phyloP scores from a whole-genome alignment of 2,113 vertebrate genomes.

The Leucosticte australis region DNA sequence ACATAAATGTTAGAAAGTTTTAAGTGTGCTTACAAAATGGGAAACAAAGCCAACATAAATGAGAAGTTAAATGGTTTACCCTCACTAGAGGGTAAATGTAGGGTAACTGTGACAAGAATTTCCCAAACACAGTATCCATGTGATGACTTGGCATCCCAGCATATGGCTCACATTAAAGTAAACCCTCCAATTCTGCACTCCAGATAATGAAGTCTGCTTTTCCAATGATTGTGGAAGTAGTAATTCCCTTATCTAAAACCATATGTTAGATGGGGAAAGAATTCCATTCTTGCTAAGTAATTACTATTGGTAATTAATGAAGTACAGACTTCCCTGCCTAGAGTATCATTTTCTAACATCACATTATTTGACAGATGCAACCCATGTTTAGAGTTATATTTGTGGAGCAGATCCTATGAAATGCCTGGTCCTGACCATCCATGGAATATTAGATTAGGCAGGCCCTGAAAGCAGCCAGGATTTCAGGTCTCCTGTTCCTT shows the following conservation, averaged over 20 bases:
- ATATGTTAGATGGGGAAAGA: not conserved
- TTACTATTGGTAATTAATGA: not conserved
- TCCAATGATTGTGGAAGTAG: not conserved
- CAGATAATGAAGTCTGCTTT: not conserved
- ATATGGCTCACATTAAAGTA: not conserved
- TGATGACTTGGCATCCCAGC: not conserved
- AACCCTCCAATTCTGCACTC: not conserved
- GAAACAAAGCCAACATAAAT: not conserved
- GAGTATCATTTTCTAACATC: not conserved
- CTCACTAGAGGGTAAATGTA: not conserved
- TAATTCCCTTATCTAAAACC: not conserved
- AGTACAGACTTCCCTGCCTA: not conserved
- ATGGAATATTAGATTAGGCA: not conserved
- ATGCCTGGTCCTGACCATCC: not conserved
- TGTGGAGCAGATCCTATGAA: not conserved
- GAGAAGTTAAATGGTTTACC: not conserved
- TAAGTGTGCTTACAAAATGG: not conserved
- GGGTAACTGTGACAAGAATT: not conserved
- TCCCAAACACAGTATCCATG: not conserved
- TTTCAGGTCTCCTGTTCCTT: not conserved
- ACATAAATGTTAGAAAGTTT: not conserved
- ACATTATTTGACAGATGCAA: not conserved
- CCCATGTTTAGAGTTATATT: not conserved
- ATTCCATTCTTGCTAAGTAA: not conserved
- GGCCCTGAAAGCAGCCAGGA: not conserved